Conservation (phyloP, 1,140 invertebrate species). For the Eueides isabella region DNA sequence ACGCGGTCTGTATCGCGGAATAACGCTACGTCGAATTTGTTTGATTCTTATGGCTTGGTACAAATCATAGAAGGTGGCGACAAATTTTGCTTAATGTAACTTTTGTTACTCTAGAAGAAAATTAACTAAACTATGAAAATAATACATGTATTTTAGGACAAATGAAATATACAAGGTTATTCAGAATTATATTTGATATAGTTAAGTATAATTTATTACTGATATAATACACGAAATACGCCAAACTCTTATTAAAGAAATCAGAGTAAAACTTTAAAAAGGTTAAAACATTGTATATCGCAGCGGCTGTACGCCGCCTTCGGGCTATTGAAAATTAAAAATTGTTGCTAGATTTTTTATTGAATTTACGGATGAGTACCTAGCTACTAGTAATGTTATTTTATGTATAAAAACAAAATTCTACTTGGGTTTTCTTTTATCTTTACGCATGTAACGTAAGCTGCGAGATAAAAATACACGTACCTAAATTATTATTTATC, state of each 20-base stretch:
- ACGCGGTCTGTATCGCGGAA: constrained; percentile 65
- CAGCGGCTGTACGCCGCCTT: constrained; percentile 62
- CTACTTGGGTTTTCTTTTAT: neutral
- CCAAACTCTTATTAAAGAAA: neutral
- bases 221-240: neutral
- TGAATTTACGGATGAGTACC: constrained; percentile 45
- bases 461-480: no score
- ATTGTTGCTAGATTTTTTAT: constrained; percentile 65
- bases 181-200: no score
- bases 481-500: no score
- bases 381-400: neutral
- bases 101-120: neutral
- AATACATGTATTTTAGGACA: neutral
- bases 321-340: constrained; percentile 79
- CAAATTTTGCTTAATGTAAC: neutral
- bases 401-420: neutral
- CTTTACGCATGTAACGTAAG: neutral
- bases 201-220: no score
- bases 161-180: no score
- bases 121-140: neutral
- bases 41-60: constrained; percentile 43
- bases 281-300: constrained; percentile 64
- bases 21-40: constrained; percentile 66
- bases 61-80: constrained; percentile 27
- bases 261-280: constrained; percentile 48